A percentile compares a stretch with the other conserved stretches of the same genome.
phyloP scores from a whole-genome alignment of 2,113 vertebrate genomes.

The Elgaria multicarinata region DNA sequence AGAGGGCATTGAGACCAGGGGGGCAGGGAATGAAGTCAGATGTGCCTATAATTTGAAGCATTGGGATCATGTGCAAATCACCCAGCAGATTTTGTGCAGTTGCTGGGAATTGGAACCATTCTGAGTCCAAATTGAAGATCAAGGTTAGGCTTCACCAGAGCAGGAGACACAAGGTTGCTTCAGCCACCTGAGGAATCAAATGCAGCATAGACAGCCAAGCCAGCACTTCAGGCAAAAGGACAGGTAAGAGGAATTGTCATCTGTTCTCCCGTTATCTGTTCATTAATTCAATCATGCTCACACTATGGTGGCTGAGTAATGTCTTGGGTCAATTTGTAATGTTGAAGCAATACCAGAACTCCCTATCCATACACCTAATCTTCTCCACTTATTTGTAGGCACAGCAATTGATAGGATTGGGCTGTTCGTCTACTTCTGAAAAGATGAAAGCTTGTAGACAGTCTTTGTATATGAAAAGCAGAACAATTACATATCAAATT shows the following conservation, averaged over 20 bases:
- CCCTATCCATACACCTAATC: neutral
- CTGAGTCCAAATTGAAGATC: neutral
- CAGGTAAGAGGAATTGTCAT: no score
- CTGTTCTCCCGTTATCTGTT: no score
- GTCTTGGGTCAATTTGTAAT: neutral
- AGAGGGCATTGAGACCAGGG: neutral
- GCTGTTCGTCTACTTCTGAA: neutral
- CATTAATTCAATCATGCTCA: neutral
- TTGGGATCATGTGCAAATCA: neutral
- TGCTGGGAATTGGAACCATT: neutral
- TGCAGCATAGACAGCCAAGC: no score
- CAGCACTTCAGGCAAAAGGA: no score
- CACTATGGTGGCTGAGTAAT: neutral
- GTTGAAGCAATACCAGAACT: neutral
- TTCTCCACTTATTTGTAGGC: neutral
- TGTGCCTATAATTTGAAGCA: neutral
- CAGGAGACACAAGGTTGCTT: neutral
- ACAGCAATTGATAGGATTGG: neutral
- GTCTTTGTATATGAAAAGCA: slow-evolving; percentile 66
- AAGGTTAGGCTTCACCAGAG: neutral
- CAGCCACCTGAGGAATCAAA: no score
- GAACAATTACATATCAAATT: slow-evolving; percentile 75
- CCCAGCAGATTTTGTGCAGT: neutral
- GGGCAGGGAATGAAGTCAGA: neutral
- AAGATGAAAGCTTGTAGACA: slow-evolving; percentile 39